A percentile compares a stretch with the other conserved stretches of the same genome.
These are phyloP conservation scores for Linnaemya vulpina DNA, from an alignment of 2,888 invertebrate species.

Conservation along the genomic window DNA sequence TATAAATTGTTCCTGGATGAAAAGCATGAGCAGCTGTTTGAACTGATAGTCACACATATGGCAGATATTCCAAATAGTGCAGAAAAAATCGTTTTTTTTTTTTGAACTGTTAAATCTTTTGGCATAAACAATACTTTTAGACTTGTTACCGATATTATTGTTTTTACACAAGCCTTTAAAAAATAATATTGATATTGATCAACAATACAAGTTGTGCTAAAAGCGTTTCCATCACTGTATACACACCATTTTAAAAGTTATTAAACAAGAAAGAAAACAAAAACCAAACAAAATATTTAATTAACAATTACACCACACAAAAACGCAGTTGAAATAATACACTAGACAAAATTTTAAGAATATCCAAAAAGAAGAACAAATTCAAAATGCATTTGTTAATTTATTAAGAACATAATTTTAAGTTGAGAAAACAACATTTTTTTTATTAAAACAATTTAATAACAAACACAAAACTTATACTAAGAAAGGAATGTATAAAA, in stretches of 20 bases:
- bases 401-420: constrained; percentile 66
- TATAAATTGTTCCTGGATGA: too few relatives aligned
- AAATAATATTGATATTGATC: too few relatives aligned
- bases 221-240: not conserved
- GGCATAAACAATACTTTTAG: too few relatives aligned
- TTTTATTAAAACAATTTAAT: constrained; percentile 62
- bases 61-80: too few relatives aligned
- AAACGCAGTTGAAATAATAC: constrained; percentile 17
- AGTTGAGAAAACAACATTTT: constrained; percentile 60
- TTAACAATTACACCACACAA: constrained; percentile 20
- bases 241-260: constrained; percentile 44
- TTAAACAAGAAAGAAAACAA: constrained; percentile 26
- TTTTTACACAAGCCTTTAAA: too few relatives aligned
- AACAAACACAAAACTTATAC: constrained; percentile 26
- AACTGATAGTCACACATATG: too few relatives aligned
- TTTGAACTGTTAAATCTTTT: too few relatives aligned
- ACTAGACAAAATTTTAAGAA: constrained; percentile 31
- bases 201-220: not conserved
- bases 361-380: constrained; percentile 49
- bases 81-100: too few relatives aligned
- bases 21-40: too few relatives aligned
- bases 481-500: constrained; percentile 53
- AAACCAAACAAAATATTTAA: constrained; percentile 4
- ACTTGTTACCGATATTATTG: too few relatives aligned
- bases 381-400: constrained; percentile 70